Percentiles rank a stretch among this genome's conserved stretches.
Conservation (phyloP, 2,888 invertebrate species). For the Salticus scenicus region DNA sequence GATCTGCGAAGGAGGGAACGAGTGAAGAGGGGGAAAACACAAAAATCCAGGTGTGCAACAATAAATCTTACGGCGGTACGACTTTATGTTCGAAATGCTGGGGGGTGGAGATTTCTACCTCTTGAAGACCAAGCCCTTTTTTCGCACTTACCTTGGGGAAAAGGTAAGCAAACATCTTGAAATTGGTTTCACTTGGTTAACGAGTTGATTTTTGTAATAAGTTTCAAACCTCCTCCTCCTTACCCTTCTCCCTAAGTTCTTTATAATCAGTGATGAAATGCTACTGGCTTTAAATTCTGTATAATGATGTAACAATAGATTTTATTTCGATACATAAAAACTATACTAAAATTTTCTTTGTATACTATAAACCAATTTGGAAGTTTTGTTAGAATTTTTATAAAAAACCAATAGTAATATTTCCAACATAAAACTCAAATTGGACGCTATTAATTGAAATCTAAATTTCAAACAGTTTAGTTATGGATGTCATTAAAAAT, state of each 20-base stretch:
- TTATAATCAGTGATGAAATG: neutral
- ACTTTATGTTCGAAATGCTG: constrained; percentile 9
- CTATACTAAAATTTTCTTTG: no score
- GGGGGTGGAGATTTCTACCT: constrained; percentile 42
- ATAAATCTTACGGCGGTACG: constrained; percentile 65
- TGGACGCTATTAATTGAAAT: no score
- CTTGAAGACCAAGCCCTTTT: constrained; percentile 56
- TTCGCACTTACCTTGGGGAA: constrained; percentile 66
- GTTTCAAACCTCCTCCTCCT: constrained; percentile 28
- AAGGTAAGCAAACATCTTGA: constrained; percentile 49
- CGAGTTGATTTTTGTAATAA: constrained; percentile 51
- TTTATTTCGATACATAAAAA: no score
- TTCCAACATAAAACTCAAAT: no score
- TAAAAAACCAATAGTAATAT: no score
- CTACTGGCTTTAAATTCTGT: no score
- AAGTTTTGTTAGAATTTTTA: no score
- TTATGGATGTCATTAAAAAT: no score
- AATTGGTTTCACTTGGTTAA: constrained; percentile 65
- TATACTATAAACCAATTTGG: no score
- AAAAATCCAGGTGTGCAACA: constrained; percentile 67
- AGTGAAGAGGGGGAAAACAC: constrained; percentile 25
- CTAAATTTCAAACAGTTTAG: no score
- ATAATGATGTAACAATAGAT: no score
- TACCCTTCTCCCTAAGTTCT: neutral
- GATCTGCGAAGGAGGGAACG: constrained; percentile 33